Evolutionary conservation across 2,888 invertebrate species (phyloP), one percentile per base, ranked within the genome.

Genomic region (Andrena fulva): DNA sequence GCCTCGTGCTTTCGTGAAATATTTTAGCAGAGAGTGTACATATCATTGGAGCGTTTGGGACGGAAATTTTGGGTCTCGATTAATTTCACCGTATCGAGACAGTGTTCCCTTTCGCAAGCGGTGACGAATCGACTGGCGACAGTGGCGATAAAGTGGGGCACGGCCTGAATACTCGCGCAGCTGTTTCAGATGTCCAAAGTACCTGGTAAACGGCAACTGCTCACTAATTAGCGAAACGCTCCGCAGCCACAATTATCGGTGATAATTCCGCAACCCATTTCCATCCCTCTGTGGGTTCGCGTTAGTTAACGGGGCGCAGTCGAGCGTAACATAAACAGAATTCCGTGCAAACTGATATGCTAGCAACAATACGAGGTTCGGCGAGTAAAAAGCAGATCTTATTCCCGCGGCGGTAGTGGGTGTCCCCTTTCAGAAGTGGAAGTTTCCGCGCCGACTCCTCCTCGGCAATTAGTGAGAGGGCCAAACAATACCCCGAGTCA

Each of bases 401-500:
- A 56, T 56, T 76, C 33, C n/a, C 33, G 50, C 62, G 31, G 31
- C 3, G 62, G 63, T 64, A 35, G 64, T 59, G 24, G 56, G 56
- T 24, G 24, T 8, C 56, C 56, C 66, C 8, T 52, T 24, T n/a
- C 12, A 31, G 42, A 29, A 20, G 56, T 68, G 60, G 73, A 52
- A 76, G 60, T 64, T 75, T 63, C 64, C 73, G 29, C 31, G 27
- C 54, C 63, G 72, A 50, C 77, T 77, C 70, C 66, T 63, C 59
- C 60, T 59, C 20, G 60, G 77, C 80, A 86, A 86, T 86, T 86
- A 84, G 77, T 33, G 70, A 71, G 35, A 52, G 10, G 54, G 62
- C 72, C 64, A 74, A 84, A 86, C 84, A 84, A 84, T 77, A 72
- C 64, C 67, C 56, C 48, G 56, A 70, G 69, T 50, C 56, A 35